These are phyloP conservation scores for Gallirallus australis DNA, from an alignment of 2,797 vertebrate genomes.

Conservation along the genomic window DNA sequence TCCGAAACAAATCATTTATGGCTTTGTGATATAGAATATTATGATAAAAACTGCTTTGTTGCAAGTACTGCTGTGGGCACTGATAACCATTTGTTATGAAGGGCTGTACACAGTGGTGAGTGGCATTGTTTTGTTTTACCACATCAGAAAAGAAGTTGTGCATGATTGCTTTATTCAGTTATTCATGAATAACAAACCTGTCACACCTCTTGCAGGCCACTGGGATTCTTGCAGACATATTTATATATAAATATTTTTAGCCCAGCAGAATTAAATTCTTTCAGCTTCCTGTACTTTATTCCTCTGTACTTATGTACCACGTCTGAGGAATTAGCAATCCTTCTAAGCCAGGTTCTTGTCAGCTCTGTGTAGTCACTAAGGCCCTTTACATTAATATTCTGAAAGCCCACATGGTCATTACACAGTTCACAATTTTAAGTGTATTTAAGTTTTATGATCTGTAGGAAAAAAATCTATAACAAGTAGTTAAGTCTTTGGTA, in stretches of 20 bases:
- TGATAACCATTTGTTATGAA: neutral
- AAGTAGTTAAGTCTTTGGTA: neutral
- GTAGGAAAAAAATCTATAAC: neutral
- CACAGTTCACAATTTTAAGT: neutral
- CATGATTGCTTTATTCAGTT: constrained; percentile 35
- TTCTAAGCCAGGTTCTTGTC: neutral
- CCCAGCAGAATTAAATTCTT: constrained; percentile 3
- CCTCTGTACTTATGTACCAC: neutral
- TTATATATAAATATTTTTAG: constrained; percentile 2
- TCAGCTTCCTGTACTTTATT: neutral
- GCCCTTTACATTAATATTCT: neutral
- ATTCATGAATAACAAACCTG: constrained; percentile 40
- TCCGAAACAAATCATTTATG: neutral
- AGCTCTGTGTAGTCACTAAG: neutral
- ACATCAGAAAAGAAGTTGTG: neutral
- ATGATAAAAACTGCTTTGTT: neutral
- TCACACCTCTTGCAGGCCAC: constrained; percentile 5
- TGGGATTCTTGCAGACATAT: constrained; percentile 17
- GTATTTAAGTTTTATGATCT: neutral
- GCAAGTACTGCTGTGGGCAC: neutral
- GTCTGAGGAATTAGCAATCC: neutral
- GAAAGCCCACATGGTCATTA: neutral
- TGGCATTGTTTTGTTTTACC: constrained; percentile 3
- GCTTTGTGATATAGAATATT: neutral
- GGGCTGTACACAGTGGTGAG: neutral